Percentiles rank a stretch among this genome's conserved stretches.
These are phyloP conservation scores for Lanius collurio DNA, from an alignment of 2,113 vertebrate genomes.

Conservation along the genomic window DNA sequence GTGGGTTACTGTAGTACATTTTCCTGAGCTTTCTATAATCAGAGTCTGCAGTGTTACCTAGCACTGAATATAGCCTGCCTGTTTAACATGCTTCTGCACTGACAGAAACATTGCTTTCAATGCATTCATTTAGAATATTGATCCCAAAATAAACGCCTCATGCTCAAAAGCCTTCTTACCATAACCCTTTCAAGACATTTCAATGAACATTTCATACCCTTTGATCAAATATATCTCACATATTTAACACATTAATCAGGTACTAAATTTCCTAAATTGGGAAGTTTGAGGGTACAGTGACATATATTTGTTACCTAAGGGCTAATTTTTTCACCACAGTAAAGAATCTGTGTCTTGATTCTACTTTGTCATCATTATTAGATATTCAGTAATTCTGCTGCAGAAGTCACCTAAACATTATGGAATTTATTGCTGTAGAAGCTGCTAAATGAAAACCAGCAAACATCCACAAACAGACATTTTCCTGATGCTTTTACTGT, in stretches of 20 bases:
- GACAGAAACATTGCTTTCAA: background rate
- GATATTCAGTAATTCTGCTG: background rate
- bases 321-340: background rate
- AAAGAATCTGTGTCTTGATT: background rate
- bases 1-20: background rate
- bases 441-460: background rate
- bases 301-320: background rate
- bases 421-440: background rate
- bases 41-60: background rate
- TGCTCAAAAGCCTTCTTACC: background rate
- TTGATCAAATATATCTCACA: background rate
- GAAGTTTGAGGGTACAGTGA: background rate
- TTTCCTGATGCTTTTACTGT: background rate
- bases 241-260: background rate
- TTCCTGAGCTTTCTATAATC: background rate
- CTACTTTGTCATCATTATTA: background rate
- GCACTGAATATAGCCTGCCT: background rate
- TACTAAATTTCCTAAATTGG: background rate
- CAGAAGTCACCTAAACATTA: background rate
- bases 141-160: background rate
- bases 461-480: background rate
- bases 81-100: background rate
- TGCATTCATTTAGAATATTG: background rate
- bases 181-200: background rate
- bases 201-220: background rate